A percentile compares a stretch with the other conserved stretches of the same genome.
Conservation (phyloP, 2,888 invertebrate species). For the Prionchulus punctatus region DNA sequence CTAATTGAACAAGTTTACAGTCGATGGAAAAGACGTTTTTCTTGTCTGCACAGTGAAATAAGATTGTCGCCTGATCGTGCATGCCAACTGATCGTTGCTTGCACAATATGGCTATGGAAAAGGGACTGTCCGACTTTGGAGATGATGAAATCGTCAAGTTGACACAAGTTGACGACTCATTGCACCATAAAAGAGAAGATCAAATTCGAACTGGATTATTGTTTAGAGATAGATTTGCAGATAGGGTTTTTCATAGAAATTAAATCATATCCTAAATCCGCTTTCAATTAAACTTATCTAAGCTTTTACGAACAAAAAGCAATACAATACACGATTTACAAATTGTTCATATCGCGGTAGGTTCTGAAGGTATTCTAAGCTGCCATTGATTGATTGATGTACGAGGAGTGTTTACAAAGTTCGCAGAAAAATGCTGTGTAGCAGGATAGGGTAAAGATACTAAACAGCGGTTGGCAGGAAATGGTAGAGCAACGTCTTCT, state of each 20-base stretch:
- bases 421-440: too few relatives aligned
- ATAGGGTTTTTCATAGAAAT: background rate
- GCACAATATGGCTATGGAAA: slow-evolving; percentile 5
- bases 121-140: background rate
- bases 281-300: background rate
- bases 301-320: background rate
- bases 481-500: too few relatives aligned
- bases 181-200: background rate
- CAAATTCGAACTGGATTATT: background rate
- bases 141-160: too few relatives aligned
- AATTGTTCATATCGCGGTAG: too few relatives aligned
- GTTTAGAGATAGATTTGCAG: background rate
- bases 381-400: too few relatives aligned
- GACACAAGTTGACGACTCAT: too few relatives aligned
- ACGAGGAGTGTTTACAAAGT: too few relatives aligned
- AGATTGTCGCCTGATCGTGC: background rate
- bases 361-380: too few relatives aligned
- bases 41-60: slow-evolving; percentile 1
- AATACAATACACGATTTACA: too few relatives aligned
- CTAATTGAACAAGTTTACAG: slow-evolving; percentile 5
- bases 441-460: too few relatives aligned
- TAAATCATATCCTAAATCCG: background rate
- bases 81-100: slow-evolving; percentile 2
- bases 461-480: too few relatives aligned
- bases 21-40: slow-evolving; percentile 6